Base-by-base conservation (phyloP, 2,888 invertebrate species). In the Vannuccia rotundouncinata region DNA sequence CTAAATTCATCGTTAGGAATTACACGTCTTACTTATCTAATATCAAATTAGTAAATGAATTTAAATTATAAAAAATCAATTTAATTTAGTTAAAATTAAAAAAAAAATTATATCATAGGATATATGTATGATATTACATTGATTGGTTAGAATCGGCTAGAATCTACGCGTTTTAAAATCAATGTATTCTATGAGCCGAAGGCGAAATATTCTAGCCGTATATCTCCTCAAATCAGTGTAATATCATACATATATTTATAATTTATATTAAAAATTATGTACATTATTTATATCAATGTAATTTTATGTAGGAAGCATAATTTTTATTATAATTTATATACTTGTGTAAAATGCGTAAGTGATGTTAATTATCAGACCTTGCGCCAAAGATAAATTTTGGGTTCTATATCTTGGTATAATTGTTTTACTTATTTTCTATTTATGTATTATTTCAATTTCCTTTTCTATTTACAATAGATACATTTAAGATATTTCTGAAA, bases 161-260 rank as follows among this genome's bases (percentile, higher is more conserved):
- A 45, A 45, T 45, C 45, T 45, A 45, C 45, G 5, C 17, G 45
- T 45, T 66, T 66, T 66, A 66, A 66, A 66, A 66, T 66, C 66
- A 66, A 66, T 66, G 66, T 66, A 66, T 66, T 66, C 66, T 66
- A 66, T 66, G 5, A 5, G 45, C 45, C 66, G 13, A 2, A 17
- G 66, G 22, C 66, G 13, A 17, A 66, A 66, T 5, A 66, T 66
- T 66, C 66, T 66, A 22, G 22, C 66, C 25, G 66, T 66, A 22
- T 66, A 66, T 66, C 66, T 66, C 66, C 66, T 66, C 10, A 66
- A 66, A 66, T 66, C 66, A 66, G 66, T 66, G 66, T 66, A 66
- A 66, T 66, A 66, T 66, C 66, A 66, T 66, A 66, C 66, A 66
- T 66, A n/a, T 66, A 66, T 45, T 45, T 13, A 45, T 17, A 13